A percentile compares a stretch with the other conserved stretches of the same genome.
Evolutionary conservation across 2,113 vertebrate species (phyloP).

Genomic region (Spea multiplicata): DNA sequence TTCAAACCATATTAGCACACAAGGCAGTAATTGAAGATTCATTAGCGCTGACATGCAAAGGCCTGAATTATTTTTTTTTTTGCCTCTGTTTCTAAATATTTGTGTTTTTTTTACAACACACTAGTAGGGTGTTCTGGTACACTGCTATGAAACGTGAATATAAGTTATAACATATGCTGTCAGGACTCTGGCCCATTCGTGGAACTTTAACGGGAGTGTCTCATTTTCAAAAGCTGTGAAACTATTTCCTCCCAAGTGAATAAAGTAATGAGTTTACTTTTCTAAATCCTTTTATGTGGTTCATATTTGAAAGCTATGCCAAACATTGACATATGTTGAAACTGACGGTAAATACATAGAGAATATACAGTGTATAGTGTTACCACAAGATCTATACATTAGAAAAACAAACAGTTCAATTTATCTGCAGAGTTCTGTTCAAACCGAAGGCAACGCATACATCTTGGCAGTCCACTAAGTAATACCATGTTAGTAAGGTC

Average conservation of each 20-base stretch:
- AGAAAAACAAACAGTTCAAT: conserved; percentile 4
- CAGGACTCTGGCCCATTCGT: conserved; percentile 7
- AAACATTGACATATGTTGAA: conserved; percentile 45
- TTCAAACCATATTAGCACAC: not conserved
- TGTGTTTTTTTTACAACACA: not conserved
- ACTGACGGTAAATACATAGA: conserved; percentile 16
- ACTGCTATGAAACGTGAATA: conserved; percentile 16
- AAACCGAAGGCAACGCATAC: not conserved
- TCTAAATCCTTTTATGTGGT: conserved; percentile 46
- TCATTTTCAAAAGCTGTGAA: conserved; percentile 25
- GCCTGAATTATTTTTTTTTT: not conserved
- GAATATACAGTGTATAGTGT: conserved; percentile 7
- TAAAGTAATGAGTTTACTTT: conserved; percentile 46
- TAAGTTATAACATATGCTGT: conserved; percentile 11
- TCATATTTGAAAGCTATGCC: conserved; percentile 27
- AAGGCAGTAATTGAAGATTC: not conserved
- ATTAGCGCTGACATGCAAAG: not conserved
- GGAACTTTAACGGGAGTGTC: conserved; percentile 33
- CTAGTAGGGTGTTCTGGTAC: not conserved
- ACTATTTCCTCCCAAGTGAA: conserved; percentile 42
- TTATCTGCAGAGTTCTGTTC: not conserved
- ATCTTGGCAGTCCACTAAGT: no score
- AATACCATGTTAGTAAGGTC: no score
- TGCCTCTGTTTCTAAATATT: conserved; percentile 12
- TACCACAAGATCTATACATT: conserved; percentile 1